These are phyloP conservation scores for Sipha maydis DNA, from an alignment of 2,888 invertebrate genomes.

Conservation along the genomic window DNA sequence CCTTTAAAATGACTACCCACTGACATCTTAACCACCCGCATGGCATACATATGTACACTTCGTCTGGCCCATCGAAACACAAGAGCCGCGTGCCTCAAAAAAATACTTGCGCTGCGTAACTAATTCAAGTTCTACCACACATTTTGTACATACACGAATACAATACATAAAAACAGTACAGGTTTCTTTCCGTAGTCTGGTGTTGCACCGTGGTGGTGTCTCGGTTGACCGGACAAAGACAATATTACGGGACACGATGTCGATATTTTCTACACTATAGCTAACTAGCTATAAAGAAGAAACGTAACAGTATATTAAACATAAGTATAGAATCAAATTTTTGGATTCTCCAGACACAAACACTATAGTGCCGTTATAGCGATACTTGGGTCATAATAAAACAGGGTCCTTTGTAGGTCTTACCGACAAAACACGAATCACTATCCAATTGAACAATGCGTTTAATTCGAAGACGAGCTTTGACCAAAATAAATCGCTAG, in stretches of 20 bases:
- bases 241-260: background rate
- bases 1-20: too few species aligned
- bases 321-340: background rate
- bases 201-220: background rate
- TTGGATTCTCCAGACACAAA: background rate
- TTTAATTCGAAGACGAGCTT: background rate
- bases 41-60: too few species aligned
- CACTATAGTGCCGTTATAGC: background rate
- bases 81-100: too few species aligned
- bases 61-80: too few species aligned
- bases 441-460: background rate
- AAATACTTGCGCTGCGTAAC: background rate
- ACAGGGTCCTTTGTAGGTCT: background rate
- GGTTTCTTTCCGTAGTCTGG: background rate
- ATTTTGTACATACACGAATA: background rate
- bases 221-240: constrained; percentile 23
- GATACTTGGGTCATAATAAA: too few species aligned
- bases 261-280: background rate
- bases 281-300: background rate
- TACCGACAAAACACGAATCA: background rate
- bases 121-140: background rate
- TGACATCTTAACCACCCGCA: too few species aligned
- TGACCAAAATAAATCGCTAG: background rate
- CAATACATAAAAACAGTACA: background rate
- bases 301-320: background rate